phyloP scores from a whole-genome alignment of 2,113 vertebrate species.

The Gadus macrocephalus region DNA sequence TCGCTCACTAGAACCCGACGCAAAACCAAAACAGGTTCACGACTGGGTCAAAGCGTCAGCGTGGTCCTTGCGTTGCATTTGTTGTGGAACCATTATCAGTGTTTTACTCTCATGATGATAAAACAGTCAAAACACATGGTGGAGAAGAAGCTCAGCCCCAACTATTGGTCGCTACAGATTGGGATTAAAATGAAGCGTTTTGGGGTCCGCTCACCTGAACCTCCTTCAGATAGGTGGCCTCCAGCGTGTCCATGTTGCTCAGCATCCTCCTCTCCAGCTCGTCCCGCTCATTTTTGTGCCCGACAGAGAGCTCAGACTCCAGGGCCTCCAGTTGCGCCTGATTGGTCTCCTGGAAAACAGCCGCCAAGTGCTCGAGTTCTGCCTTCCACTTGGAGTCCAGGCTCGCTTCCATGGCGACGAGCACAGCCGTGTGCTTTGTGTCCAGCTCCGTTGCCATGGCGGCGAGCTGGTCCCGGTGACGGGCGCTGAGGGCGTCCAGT shows the following conservation, averaged over 20 bases:
- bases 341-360: constrained; percentile 57
- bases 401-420: constrained; percentile 59
- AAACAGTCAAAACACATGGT: too few relatives aligned
- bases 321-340: constrained; percentile 67
- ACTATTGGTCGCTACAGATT: too few relatives aligned
- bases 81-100: too few relatives aligned
- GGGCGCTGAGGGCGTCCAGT: constrained; percentile 54
- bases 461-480: constrained; percentile 53
- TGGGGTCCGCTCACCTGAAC: constrained; percentile 73
- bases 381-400: constrained; percentile 57
- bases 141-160: too few relatives aligned
- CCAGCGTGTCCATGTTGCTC: constrained; percentile 81
- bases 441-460: constrained; percentile 39
- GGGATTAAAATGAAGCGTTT: background rate
- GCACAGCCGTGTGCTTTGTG: constrained; percentile 52
- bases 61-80: too few relatives aligned
- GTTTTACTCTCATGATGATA: too few relatives aligned
- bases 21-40: too few relatives aligned
- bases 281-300: constrained; percentile 73
- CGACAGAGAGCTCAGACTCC: constrained; percentile 64
- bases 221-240: constrained; percentile 80
- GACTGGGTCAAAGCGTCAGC: too few relatives aligned
- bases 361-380: constrained; percentile 64
- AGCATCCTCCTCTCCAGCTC: constrained; percentile 77
- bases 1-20: too few relatives aligned